Evolutionary conservation across 2,113 vertebrate genomes (phyloP), one percentile per base, ranked within the genome.

Genomic region (Elephas maximus): DNA sequence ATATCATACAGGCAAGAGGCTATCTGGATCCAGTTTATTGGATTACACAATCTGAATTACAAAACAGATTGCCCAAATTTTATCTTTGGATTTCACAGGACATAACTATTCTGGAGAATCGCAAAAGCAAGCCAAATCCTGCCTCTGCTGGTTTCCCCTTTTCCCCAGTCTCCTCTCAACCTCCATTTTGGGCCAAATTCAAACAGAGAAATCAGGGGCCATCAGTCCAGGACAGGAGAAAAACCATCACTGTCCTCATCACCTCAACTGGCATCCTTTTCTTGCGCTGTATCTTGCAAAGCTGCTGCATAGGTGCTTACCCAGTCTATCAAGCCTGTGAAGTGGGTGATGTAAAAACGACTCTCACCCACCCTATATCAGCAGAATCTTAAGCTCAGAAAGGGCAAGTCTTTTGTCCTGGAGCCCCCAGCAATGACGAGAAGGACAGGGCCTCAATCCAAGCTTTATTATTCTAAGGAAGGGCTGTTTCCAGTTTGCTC

Each of bases 1-100:
- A 97, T 79, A 97, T 88, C 91, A 94, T 79, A 96, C 51, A 92
- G 80, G 41, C 20, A 90, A 24, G 48, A 1, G 3, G 67, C 44
- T 73, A 44, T n/a, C 63, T 65, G 80, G 57, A 65, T 2, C 15
- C 71, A 63, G 37, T 51, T 79, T 4, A 3, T 12, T 78, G 73
- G 28, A 4, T 81, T 90, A 65, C 44, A 84, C 21, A 11, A 69
- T 94, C 53, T 79, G 33, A 48, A 53, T 24, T 23, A 60, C 41
- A 92, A 93, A 91, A 89, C 17, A 78, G 20, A 90, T 21, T 48
- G 51, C 62, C 44, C 44, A 26, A 37, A 37, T 88, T 82, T 63
- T 45, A 79, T 51, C 53, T 82, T 80, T 44, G 63, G 41, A 84
- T 83, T 91, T n/a, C 71, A 84, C n/a, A 80, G 65, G 33, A 57